Base-by-base conservation (phyloP, 2,888 invertebrate genomes). In the Xanthia icteritia region DNA sequence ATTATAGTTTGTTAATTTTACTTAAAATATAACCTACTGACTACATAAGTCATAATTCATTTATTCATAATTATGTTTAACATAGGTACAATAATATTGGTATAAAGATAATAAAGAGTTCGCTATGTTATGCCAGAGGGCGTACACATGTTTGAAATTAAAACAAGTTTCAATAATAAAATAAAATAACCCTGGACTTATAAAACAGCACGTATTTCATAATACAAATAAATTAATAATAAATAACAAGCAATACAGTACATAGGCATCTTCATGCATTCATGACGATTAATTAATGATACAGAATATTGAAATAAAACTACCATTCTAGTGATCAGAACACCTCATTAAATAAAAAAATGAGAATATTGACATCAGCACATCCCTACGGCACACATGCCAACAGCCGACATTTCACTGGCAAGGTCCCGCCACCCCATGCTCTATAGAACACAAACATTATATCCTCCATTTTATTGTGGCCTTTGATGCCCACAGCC, bases 341-440 rank as follows among this genome's bases (percentile, higher is more conserved):
- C 20, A 27, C 20, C 4, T 31, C 2, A n/a, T 15, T 42, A 4
- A 15, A 17, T 17, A 51, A 51, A 51, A 51, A 51, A 51, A 8
- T 20, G 15, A 2, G 83, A 84, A 73, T 77, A 76, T 76, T 74
- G 79, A 81, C n/a, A 39, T 36, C 0, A 5, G 39, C 82, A 71
- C 92, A 85, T 87, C 91, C 64, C 92, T 91, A 90, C 64, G 56
- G 63, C 60, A 65, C 89, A 89, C 87, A 86, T 84, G 86, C 88
- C 86, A 79, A 48, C 76, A 69, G 63, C 81, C 82, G 91, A 92
- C 92, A 92, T 93, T 93, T 93, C 93, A 94, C 87, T 92, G 94
- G 89, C 94, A 94, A 94, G 93, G 93, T 86, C 93, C 79, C 87
- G 79, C 89, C 83, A 90, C 91, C 91, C 92, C 87, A 84, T 80